Evolutionary conservation across 2,113 vertebrate species (phyloP), one percentile per base, ranked within the genome.

Genomic region (Pelvicachromis taeniatus): DNA sequence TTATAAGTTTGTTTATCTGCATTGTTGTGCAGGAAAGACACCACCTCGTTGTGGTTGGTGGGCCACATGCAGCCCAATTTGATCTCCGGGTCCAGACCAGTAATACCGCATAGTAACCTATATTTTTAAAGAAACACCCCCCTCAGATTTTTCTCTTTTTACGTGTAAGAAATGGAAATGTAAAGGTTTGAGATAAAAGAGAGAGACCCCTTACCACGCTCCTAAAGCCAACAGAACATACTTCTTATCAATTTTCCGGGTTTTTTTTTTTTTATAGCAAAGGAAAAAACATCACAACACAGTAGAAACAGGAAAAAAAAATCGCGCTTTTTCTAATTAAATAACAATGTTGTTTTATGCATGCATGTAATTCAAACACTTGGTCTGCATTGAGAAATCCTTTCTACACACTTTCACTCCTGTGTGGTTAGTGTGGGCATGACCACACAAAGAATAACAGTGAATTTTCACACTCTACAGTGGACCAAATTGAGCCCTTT

Each of bases 111-210:
- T 48, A 31, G 13, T 29, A 73, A 48, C 23, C 9, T 4, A 4
- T 31, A 52, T 52, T 75, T 75, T 75, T 52, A 75, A 75, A 50
- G 42, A 31, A 31, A 75, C 26, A 13, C 6, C 16, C 10, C 10
- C 16, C 12, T 50, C 23, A 50, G 6, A 50, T 48, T 73, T 29
- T 75, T 19, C 26, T 45, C 14, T 75, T 16, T 50, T 29, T 31
- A 31, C 31, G 45, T 50, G 70, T 52, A 52, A 50, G 6, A 50
- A 50, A 26, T 31, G 26, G 16, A 50, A 19, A 73, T 73, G 16
- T 31, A 40, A 40, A 40, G 9, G 9, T 7, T 3, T 4, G 3
- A 13, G 0, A 0, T 0, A 1, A 4, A 55, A 38, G 35, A 11
- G 10, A 31, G 17, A 38, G 9, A 63, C 19, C 31, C 31, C 40